Conservation (phyloP, 2,888 invertebrate species). For the Zygogramma bicolorata region DNA sequence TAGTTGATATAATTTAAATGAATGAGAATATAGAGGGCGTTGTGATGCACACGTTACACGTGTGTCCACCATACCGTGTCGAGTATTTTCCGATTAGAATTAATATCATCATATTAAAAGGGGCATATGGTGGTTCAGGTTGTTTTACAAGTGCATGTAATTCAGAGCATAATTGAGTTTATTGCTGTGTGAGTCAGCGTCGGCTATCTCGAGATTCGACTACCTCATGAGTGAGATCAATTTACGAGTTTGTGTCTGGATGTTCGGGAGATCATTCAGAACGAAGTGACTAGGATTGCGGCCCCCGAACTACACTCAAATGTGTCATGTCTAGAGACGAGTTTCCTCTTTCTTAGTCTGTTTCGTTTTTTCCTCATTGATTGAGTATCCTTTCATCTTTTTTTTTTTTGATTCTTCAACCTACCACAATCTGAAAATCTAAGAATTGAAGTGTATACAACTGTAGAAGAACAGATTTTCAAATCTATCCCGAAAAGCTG, state of each 20-base stretch:
- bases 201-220: constrained; percentile 36
- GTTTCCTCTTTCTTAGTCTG: no score
- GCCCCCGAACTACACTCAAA: background rate
- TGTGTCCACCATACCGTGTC: constrained; percentile 59
- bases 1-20: constrained; percentile 62
- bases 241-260: constrained; percentile 18
- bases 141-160: constrained; percentile 39
- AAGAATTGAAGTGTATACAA: no score
- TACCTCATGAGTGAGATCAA: constrained; percentile 39
- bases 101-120: constrained; percentile 59
- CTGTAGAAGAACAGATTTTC: no score
- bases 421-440: no score
- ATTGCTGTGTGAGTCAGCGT: constrained; percentile 44
- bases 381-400: no score
- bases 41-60: constrained; percentile 60
- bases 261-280: background rate
- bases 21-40: constrained; percentile 60
- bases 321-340: no score
- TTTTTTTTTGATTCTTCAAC: no score
- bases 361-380: no score
- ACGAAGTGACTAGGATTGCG: background rate
- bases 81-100: constrained; percentile 59
- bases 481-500: no score
- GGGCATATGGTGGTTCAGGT: constrained; percentile 56
- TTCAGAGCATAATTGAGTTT: constrained; percentile 43